Percentiles rank a stretch among this genome's conserved stretches.
These are phyloP conservation scores for Helicoverpa armigera DNA, from an alignment of 1,140 invertebrate genomes.

Conservation along the genomic window DNA sequence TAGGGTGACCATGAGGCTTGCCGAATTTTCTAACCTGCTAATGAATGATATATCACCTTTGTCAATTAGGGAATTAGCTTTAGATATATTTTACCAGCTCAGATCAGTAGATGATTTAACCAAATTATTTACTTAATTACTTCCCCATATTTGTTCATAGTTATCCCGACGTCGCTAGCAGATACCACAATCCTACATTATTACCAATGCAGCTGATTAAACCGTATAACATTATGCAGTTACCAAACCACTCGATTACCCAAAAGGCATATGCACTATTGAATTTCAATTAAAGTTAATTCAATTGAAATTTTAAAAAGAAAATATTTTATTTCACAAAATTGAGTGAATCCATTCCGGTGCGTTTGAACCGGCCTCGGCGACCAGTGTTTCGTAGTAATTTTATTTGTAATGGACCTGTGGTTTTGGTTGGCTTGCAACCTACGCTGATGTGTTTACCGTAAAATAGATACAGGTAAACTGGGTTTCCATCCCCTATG, in stretches of 20 bases:
- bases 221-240: neutral
- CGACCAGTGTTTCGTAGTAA: constrained; percentile 41
- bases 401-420: constrained; percentile 52
- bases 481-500: constrained; percentile 17
- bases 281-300: constrained; percentile 37
- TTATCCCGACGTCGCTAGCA: too few species aligned
- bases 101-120: too few species aligned
- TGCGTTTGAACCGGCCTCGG: neutral
- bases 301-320: constrained; percentile 30
- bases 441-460: constrained; percentile 34
- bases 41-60: too few species aligned
- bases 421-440: constrained; percentile 29
- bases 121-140: too few species aligned
- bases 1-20: too few species aligned
- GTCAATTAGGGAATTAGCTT: too few species aligned
- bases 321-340: constrained; percentile 37
- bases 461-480: constrained; percentile 28
- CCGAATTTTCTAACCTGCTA: too few species aligned
- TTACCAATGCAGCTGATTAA: neutral
- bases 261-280: constrained; percentile 38
- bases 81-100: too few species aligned
- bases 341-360: constrained; percentile 43
- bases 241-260: constrained; percentile 8
- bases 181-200: neutral
- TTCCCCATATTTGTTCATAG: too few species aligned